Evolutionary conservation across 1,140 invertebrate species (phyloP).

Genomic region (Trichogramma pretiosum): DNA sequence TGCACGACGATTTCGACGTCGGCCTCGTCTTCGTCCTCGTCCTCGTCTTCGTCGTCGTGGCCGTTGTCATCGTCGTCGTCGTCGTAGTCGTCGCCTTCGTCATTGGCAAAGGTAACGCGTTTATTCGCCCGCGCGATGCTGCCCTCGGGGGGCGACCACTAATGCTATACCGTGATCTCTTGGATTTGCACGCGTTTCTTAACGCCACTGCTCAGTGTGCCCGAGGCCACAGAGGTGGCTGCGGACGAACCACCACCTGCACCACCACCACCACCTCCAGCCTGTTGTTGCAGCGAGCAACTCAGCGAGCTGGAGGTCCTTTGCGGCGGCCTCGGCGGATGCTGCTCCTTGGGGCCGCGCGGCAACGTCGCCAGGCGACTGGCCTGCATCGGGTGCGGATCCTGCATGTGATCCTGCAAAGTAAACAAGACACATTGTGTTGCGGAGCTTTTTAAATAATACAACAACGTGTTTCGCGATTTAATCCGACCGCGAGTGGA

Average conservation of each 20-base stretch:
- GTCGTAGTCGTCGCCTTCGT: slow-evolving; percentile 32
- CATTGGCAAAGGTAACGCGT: slow-evolving; percentile 41
- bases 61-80: no score
- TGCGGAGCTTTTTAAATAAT: slow-evolving; percentile 7
- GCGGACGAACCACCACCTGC: slow-evolving; percentile 21
- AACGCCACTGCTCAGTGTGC: slow-evolving; percentile 41
- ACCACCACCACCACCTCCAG: background rate
- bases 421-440: background rate
- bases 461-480: no score
- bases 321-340: slow-evolving; percentile 41
- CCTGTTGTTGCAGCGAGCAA: no score
- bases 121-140: slow-evolving; percentile 32
- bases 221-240: no score
- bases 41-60: no score
- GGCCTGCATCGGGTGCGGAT: background rate
- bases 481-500: no score
- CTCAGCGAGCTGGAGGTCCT: slow-evolving; percentile 41
- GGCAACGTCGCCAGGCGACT: background rate
- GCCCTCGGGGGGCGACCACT: slow-evolving; percentile 44
- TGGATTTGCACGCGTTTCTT: slow-evolving; percentile 60
- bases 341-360: slow-evolving; percentile 24
- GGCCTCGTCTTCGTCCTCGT: no score
- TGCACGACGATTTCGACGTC: slow-evolving; percentile 31
- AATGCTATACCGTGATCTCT: slow-evolving; percentile 58
- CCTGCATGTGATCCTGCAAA: slow-evolving; percentile 16